Evolutionary conservation across 2,797 vertebrate species (phyloP), one percentile per base, ranked within the genome.

Genomic region (Antrozous pallidus): DNA sequence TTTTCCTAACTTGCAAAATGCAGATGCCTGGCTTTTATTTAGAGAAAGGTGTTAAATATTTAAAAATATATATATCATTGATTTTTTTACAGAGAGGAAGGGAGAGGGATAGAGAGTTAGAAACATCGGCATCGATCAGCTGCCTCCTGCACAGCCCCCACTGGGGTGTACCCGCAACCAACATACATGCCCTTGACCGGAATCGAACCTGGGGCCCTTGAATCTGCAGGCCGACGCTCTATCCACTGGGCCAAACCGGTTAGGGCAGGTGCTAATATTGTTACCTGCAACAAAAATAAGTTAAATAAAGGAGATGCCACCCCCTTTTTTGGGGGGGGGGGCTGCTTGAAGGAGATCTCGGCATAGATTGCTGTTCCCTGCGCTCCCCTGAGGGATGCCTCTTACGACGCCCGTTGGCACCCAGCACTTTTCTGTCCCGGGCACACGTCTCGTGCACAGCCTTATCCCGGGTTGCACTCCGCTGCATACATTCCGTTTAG

Each of bases 381-480:
- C 16, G 5, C 16, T 24, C 22, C 49, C 14, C 1, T n/a, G 47
- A 78, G 45, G 75, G 65, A 28, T 58, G 24, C 8, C 24, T 94
- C 86, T 91, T 69, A 40, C 31, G 33, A 92, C 63, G 0, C 45
- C 11, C 93, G 86, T 81, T 93, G 78, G 79, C 0, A 0, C 69
- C 80, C 40, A 65, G 88, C 49, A 31, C 17, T 97, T 97, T 97
- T 95, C 78, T 58, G 71, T 95, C 75, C 92, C 75, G 47, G 0
- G 0, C 54, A 5, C 47, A 8, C 74, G 28, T 77, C 54, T 94
- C 89, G 16, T 13, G 67, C 3, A 18, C 9, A 75, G 36, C 36
- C 51, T 94, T 86, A 85, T 47, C 69, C 20, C 38, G 71, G 9
- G 18, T 40, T 88, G 12, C 61, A 54, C 86, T 7, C 4, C 28